Conservation (phyloP, 2,888 invertebrate genomes). For the Stratiomys singularior region DNA sequence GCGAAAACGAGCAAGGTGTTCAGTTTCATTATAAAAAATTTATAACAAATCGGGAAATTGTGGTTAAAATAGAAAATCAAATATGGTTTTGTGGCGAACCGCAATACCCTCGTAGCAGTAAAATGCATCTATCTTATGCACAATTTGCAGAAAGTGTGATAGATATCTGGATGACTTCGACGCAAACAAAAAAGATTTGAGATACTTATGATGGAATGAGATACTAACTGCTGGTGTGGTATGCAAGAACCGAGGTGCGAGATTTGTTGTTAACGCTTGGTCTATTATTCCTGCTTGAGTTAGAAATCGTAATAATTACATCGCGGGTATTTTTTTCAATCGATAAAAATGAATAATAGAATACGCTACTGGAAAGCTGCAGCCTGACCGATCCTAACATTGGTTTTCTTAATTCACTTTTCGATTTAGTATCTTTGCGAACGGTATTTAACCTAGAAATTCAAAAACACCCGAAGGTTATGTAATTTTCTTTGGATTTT, state of each 20-base stretch:
- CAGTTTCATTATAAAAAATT: no score
- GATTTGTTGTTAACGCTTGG: no score
- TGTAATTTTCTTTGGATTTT: conserved; percentile 47
- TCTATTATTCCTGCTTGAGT: no score
- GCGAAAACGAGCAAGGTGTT: no score
- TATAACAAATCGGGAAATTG: background rate
- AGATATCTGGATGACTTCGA: background rate
- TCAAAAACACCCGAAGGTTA: conserved; percentile 48
- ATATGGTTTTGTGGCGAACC: background rate
- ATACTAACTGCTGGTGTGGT: no score
- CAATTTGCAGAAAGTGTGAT: conserved; percentile 6
- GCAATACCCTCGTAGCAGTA: background rate
- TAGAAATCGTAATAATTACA: no score
- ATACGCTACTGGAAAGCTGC: no score
- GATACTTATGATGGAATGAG: background rate
- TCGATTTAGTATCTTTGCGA: conserved; percentile 23
- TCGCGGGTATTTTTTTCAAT: no score
- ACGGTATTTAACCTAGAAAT: conserved; percentile 51
- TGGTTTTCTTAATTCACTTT: background rate
- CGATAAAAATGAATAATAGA: no score
- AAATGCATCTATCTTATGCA: background rate
- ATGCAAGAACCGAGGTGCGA: no score
- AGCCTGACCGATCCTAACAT: no score
- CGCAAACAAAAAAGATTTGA: background rate
- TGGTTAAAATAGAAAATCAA: conserved; percentile 20